Conservation (phyloP, 2,113 vertebrate species). For the Nyctereutes procyonoides region DNA sequence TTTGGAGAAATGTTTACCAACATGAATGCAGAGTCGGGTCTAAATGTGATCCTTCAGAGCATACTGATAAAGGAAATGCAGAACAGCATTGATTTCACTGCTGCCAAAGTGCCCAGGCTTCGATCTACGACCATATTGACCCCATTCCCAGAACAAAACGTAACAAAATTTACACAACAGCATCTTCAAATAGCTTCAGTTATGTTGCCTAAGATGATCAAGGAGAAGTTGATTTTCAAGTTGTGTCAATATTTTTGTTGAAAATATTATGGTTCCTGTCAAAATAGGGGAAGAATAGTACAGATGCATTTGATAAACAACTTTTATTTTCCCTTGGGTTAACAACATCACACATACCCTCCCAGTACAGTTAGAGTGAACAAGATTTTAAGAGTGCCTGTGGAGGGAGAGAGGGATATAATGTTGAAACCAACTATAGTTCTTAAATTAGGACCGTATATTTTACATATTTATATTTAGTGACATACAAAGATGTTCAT, state of each 20-base stretch:
- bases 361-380: neutral
- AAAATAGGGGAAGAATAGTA: neutral
- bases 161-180: conserved; percentile 60
- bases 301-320: neutral
- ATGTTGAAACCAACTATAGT: neutral
- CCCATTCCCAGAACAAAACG: conserved; percentile 62
- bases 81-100: conserved; percentile 63
- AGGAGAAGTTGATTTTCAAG: conserved; percentile 14
- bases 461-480: neutral
- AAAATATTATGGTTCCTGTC: conserved; percentile 39
- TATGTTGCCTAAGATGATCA: neutral
- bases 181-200: neutral
- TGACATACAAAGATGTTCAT: conserved; percentile 6
- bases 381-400: neutral
- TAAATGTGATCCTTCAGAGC: neutral
- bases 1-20: conserved; percentile 38
- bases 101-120: conserved; percentile 54
- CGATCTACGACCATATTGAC: conserved; percentile 61
- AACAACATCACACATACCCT: neutral
- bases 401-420: accelerated
- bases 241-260: neutral
- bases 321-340: neutral
- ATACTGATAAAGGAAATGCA: conserved; percentile 69
- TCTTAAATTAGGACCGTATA: neutral
- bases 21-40: neutral